Conservation (phyloP, 2,888 invertebrate genomes). For the Pachycephus smyrnensis region DNA sequence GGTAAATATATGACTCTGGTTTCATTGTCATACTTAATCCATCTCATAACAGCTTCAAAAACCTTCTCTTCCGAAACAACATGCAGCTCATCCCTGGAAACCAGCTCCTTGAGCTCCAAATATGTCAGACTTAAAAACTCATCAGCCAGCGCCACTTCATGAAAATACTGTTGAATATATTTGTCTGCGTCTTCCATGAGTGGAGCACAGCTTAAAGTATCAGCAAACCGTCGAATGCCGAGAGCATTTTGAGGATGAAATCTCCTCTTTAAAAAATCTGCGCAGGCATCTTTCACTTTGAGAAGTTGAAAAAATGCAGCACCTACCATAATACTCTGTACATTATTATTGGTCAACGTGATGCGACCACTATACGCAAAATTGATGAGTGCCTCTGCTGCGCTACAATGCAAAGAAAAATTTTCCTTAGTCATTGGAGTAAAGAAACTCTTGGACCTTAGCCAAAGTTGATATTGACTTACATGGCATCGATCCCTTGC, state of each 20-base stretch:
- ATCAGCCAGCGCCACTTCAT: constrained; percentile 80
- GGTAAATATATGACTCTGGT: constrained; percentile 73
- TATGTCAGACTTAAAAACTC: constrained; percentile 78
- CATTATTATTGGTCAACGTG: constrained; percentile 81
- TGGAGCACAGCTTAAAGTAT: constrained; percentile 78
- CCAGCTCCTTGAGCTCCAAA: constrained; percentile 76
- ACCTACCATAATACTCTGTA: constrained; percentile 86
- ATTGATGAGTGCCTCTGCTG: constrained; percentile 84
- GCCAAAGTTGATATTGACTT: constrained; percentile 46
- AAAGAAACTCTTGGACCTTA: not conserved
- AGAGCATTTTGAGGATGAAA: constrained; percentile 85
- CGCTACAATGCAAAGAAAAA: constrained; percentile 69
- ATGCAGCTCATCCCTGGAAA: constrained; percentile 82
- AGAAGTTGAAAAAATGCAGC: constrained; percentile 85
- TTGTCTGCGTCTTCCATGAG: constrained; percentile 82
- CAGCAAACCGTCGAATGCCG: constrained; percentile 84
- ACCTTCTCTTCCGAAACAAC: constrained; percentile 84
- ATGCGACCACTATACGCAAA: constrained; percentile 88
- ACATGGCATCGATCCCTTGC: constrained; percentile 84
- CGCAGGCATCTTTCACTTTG: constrained; percentile 86
- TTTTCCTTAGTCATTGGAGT: not conserved
- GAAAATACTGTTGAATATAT: constrained; percentile 84
- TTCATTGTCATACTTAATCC: constrained; percentile 78
- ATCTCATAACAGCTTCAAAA: constrained; percentile 85
- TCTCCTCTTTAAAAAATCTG: constrained; percentile 81